Evolutionary conservation across 2,888 invertebrate genomes (phyloP).

Genomic region (Cosmopolites sordidus): DNA sequence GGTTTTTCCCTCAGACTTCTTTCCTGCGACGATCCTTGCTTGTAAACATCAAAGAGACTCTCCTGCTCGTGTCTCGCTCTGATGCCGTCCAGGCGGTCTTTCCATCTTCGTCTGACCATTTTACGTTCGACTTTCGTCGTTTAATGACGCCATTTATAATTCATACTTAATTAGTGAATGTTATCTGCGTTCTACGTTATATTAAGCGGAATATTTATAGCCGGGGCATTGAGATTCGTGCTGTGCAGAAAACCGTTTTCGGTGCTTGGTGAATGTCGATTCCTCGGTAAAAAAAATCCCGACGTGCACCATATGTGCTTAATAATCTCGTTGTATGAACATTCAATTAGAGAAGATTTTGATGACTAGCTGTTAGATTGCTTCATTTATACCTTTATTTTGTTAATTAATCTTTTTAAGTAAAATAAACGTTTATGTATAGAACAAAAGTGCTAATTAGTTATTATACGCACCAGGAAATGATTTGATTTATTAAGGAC

Average conservation of each 20-base stretch:
- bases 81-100: neutral
- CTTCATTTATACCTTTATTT: too few relatives aligned
- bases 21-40: too few relatives aligned
- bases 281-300: neutral
- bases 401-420: too few relatives aligned
- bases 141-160: constrained; percentile 37
- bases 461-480: too few relatives aligned
- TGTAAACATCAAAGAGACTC: too few relatives aligned
- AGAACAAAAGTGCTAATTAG: too few relatives aligned
- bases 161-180: constrained; percentile 33
- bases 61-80: neutral
- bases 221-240: neutral
- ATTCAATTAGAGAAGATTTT: neutral
- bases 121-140: constrained; percentile 26
- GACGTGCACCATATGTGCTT: neutral
- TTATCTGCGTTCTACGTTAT: constrained; percentile 19
- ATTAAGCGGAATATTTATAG: constrained; percentile 14
- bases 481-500: too few relatives aligned
- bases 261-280: neutral
- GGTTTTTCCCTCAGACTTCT: too few relatives aligned
- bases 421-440: too few relatives aligned
- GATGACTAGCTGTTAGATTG: too few relatives aligned
- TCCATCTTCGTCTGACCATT: constrained; percentile 5
- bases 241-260: neutral
- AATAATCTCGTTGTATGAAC: neutral